Evolutionary conservation across 2,888 invertebrate species (phyloP), one percentile per base, ranked within the genome.

Genomic region (Mactromeris polynyma): DNA sequence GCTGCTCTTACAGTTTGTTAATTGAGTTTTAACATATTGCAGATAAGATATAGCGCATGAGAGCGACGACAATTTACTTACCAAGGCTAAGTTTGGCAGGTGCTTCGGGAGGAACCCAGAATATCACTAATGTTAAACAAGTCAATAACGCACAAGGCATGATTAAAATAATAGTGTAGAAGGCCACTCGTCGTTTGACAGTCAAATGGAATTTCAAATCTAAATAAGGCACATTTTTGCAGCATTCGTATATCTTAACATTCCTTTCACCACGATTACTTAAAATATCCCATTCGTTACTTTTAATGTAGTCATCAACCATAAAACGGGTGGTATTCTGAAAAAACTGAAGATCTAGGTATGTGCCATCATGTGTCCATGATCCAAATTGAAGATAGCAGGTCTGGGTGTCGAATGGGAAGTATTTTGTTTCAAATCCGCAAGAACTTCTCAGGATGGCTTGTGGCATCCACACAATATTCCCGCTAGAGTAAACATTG

Each of bases 51-150:
- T 26, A 73, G 73, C 73, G 73, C 73, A 73, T 73, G 31, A 73
- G 73, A 73, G 36, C 73, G 36, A 73, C 73, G 73, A 73, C 73
- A 73, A 9, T 73, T 36, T 69, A 94, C 96, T 93, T 94, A 96
- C 97, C 96, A 80, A 97, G 93, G 46, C 96, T 94, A 87, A 97
- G 95, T 93, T 97, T 97, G 42, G 97, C 96, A 2, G 97, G 96
- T 19, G 96, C 96, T 90, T 97, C 97, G 9, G 97, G 97, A 14
- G 97, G 97, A n/a, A 97, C 96, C 96, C 97, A 97, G 94, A 97
- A 97, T 81, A 97, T 96, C 78, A 96, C 96, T 91, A 97, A 94
- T 14, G 96, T 97, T 38, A 97, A 93, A 17, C 96, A 94, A 14
- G 96, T 96, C 78, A 97, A 94, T 17, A 97, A 94, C 38, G 96